Evolutionary conservation across 2,797 vertebrate species (phyloP).

Genomic region (Chrysocyon brachyurus): DNA sequence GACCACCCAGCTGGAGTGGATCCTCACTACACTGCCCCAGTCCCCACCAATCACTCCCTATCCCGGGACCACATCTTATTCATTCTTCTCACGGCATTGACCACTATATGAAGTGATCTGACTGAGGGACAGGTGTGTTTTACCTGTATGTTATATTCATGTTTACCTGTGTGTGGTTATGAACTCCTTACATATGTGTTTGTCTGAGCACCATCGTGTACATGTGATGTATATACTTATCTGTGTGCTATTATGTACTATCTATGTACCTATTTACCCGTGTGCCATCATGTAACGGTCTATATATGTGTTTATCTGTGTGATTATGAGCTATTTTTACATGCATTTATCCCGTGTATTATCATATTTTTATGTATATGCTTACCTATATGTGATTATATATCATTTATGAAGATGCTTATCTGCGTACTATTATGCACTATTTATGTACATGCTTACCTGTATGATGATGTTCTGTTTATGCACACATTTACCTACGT

Average conservation of each 20-base stretch:
- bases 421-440: rapidly evolving
- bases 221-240: not conserved
- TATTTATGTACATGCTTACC: no score
- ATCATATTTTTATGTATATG: not conserved
- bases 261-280: not conserved
- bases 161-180: not conserved
- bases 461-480: not conserved
- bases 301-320: not conserved
- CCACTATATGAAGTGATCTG: rapidly evolving
- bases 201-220: rapidly evolving
- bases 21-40: rapidly evolving
- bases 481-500: not conserved
- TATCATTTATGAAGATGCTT: rapidly evolving
- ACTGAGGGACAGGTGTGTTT: rapidly evolving
- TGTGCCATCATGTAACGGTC: rapidly evolving
- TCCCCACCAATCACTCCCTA: no score
- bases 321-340: not conserved
- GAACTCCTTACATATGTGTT: not conserved
- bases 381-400: rapidly evolving
- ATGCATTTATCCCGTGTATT: no score
- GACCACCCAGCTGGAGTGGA: not conserved
- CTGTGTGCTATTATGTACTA: no score
- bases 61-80: rapidly evolving
- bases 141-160: not conserved
- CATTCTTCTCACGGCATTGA: rapidly evolving